phyloP scores from a whole-genome alignment of 2,113 vertebrate species.

The Neolamprologus toae region DNA sequence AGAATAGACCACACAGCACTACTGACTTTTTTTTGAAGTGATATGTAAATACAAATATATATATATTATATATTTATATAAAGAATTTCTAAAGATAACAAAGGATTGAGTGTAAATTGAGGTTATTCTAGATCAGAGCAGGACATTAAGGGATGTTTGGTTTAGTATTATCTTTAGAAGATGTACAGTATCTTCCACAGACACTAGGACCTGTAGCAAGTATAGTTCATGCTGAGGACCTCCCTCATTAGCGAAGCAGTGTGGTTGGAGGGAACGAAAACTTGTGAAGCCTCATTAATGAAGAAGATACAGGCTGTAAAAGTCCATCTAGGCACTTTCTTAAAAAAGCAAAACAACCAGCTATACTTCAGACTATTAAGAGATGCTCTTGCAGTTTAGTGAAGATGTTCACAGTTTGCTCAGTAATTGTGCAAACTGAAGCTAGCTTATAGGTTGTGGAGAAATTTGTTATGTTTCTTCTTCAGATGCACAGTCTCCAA shows the following conservation, averaged over 20 bases:
- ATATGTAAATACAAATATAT: slow-evolving; percentile 66
- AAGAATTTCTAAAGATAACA: slow-evolving; percentile 38
- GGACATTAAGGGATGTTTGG: not conserved
- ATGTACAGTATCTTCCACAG: not conserved
- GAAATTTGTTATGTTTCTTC: not conserved
- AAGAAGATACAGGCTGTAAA: not conserved
- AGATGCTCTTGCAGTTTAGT: not conserved
- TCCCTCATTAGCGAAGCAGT: not conserved
- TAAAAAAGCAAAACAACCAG: not conserved
- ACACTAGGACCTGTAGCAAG: not conserved
- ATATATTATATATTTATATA: slow-evolving; percentile 65
- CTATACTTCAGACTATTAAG: not conserved
- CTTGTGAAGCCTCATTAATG: not conserved
- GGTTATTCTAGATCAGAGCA: slow-evolving; percentile 17
- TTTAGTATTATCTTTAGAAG: not conserved
- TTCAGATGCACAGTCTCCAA: not conserved
- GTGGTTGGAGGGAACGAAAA: not conserved
- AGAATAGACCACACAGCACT: slow-evolving; percentile 32
- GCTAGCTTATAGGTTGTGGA: not conserved
- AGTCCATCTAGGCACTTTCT: not conserved
- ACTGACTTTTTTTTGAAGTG: slow-evolving; percentile 42
- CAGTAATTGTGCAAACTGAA: not conserved
- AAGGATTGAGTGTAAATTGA: slow-evolving; percentile 40
- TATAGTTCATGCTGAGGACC: not conserved
- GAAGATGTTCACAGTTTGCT: not conserved